These are phyloP conservation scores for Cheilosia grossa DNA, from an alignment of 2,888 invertebrate species.

Conservation along the genomic window DNA sequence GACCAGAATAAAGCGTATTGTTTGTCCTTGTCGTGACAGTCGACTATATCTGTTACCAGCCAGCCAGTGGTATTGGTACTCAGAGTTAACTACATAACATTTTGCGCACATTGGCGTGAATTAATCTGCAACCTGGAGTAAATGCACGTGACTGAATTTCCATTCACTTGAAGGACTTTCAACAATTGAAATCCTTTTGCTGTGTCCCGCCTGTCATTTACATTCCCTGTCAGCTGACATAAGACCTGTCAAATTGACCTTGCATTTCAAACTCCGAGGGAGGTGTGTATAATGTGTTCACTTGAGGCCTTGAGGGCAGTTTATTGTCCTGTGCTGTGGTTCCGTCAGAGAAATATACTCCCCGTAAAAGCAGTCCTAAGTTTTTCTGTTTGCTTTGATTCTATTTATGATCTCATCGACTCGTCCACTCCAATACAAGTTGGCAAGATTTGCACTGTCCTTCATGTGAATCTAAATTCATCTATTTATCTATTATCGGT, in stretches of 20 bases:
- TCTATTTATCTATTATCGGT: slow-evolving; percentile 53
- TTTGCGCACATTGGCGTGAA: slow-evolving; percentile 55
- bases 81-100: slow-evolving; percentile 45
- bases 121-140: slow-evolving; percentile 43
- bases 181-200: slow-evolving; percentile 27
- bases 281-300: not conserved
- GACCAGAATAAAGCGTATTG: slow-evolving; percentile 64
- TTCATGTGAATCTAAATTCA: slow-evolving; percentile 23
- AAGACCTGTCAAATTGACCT: slow-evolving; percentile 65
- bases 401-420: slow-evolving; percentile 42
- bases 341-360: not conserved
- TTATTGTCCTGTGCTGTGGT: not conserved
- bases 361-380: not conserved
- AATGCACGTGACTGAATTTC: slow-evolving; percentile 63
- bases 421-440: slow-evolving; percentile 42
- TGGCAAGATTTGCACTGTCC: not conserved
- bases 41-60: slow-evolving; percentile 16
- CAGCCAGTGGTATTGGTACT: slow-evolving; percentile 48
- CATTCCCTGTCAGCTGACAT: slow-evolving; percentile 51
- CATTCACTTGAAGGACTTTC: slow-evolving; percentile 28
- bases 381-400: slow-evolving; percentile 20
- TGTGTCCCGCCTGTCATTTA: slow-evolving; percentile 42
- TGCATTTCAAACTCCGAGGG: slow-evolving; percentile 1
- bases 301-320: not conserved
- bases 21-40: slow-evolving; percentile 54